Percentiles rank a stretch among this genome's conserved stretches.
Evolutionary conservation across 2,888 invertebrate species (phyloP).

Genomic region (Cryptus viduatorius): DNA sequence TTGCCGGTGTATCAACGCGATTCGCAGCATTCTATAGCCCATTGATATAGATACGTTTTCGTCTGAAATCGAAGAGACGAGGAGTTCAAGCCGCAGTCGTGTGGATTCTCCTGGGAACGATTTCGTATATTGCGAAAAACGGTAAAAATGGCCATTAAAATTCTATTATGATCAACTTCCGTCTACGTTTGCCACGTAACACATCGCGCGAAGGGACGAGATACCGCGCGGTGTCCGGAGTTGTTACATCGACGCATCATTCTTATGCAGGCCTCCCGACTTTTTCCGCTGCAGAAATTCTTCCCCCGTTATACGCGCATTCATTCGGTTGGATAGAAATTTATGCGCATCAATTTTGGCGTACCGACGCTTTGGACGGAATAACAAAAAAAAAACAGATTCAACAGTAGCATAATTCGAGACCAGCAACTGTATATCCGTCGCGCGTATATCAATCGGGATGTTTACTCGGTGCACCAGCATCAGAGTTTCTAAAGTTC

Average conservation of each 20-base stretch:
- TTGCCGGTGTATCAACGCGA: conserved; percentile 26
- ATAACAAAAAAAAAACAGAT: conserved; percentile 46
- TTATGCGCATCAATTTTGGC: conserved; percentile 79
- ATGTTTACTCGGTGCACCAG: background rate
- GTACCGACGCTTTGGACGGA: conserved; percentile 45
- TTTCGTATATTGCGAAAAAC: conserved; percentile 73
- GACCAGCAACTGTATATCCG: conserved; percentile 29
- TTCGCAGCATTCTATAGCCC: conserved; percentile 37
- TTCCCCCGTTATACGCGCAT: conserved; percentile 58
- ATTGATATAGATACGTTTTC: background rate
- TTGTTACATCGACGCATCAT: conserved; percentile 38
- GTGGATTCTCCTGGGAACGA: conserved; percentile 73
- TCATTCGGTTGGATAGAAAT: conserved; percentile 75
- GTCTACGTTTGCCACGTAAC: conserved; percentile 53
- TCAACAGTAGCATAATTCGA: conserved; percentile 53
- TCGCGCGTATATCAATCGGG: background rate
- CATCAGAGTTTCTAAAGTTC: background rate
- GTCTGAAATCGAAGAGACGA: background rate
- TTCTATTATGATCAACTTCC: conserved; percentile 80
- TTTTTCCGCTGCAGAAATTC: conserved; percentile 8
- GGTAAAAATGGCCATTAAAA: conserved; percentile 79
- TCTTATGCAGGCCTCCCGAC: conserved; percentile 19
- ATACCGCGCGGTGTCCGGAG: conserved; percentile 8
- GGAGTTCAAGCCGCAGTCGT: background rate
- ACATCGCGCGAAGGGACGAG: background rate